A percentile compares a stretch with the other conserved stretches of the same genome.
Evolutionary conservation across 2,113 vertebrate species (phyloP).

Genomic region (Cyprinodon brontotheroides): DNA sequence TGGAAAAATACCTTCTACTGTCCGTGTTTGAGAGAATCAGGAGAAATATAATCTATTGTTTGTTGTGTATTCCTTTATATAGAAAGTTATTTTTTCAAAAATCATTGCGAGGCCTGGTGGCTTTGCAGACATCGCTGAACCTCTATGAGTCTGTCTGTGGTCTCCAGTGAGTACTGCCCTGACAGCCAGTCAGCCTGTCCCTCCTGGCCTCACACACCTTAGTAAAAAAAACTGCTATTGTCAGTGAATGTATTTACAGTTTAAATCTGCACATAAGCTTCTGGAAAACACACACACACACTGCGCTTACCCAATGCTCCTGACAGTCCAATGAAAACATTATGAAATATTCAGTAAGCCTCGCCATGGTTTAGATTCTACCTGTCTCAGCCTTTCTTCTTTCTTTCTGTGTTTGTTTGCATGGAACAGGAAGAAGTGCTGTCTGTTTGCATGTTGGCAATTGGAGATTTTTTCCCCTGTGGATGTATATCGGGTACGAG

Average conservation of each 20-base stretch:
- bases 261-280: slow-evolving; percentile 28
- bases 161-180: slow-evolving; percentile 17
- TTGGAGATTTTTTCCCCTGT: neutral
- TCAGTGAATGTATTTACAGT: slow-evolving; percentile 16
- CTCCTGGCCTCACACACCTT: slow-evolving; percentile 12
- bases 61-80: no score
- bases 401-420: slow-evolving; percentile 36
- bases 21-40: no score
- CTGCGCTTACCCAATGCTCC: slow-evolving; percentile 26
- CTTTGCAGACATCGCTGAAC: slow-evolving; percentile 27
- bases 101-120: neutral
- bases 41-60: no score
- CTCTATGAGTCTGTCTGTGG: slow-evolving; percentile 29
- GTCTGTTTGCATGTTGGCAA: slow-evolving; percentile 37
- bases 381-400: slow-evolving; percentile 58
- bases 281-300: neutral
- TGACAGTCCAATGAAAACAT: slow-evolving; percentile 72
- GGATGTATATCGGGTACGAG: slow-evolving; percentile 17
- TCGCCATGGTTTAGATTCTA: slow-evolving; percentile 49
- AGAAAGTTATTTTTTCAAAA: neutral
- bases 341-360: slow-evolving; percentile 74
- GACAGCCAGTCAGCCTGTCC: slow-evolving; percentile 46
- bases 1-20: no score
- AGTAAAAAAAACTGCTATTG: slow-evolving; percentile 5
- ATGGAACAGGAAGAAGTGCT: slow-evolving; percentile 10